Percentiles rank a stretch among this genome's conserved stretches.
Conservation (phyloP, 1,140 invertebrate species). For the Heterodera schachtii region DNA sequence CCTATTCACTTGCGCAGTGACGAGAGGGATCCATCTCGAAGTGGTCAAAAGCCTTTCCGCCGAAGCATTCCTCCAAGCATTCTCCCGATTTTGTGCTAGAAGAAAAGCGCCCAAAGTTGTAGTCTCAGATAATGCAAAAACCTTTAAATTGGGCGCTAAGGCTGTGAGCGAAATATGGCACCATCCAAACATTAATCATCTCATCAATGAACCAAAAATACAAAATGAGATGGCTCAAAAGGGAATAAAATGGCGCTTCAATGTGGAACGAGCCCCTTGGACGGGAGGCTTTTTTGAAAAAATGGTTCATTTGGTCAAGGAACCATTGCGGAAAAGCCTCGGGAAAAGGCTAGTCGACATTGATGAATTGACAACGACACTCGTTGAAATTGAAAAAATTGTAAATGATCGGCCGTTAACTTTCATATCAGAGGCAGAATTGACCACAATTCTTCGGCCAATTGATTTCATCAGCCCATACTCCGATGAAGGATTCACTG, state of each 20-base stretch:
- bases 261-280: conserved; percentile 65
- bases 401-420: conserved; percentile 49
- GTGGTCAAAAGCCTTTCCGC: conserved; percentile 59
- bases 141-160: conserved; percentile 63
- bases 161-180: conserved; percentile 34
- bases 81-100: conserved; percentile 63
- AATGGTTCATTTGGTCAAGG: conserved; percentile 51
- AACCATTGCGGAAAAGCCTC: conserved; percentile 60
- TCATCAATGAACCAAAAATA: background rate
- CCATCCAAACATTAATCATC: background rate
- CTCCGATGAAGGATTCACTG: background rate
- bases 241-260: conserved; percentile 63
- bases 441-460: conserved; percentile 4
- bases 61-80: conserved; percentile 54
- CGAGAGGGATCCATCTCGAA: conserved; percentile 68
- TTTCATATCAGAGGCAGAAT: conserved; percentile 8
- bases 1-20: conserved; percentile 66
- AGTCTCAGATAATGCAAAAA: conserved; percentile 66
- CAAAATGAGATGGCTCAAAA: conserved; percentile 49
- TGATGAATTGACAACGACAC: conserved; percentile 49
- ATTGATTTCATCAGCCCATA: conserved; percentile 23
- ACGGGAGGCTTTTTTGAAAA: conserved; percentile 67
- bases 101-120: conserved; percentile 55
- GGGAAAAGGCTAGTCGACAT: conserved; percentile 35
- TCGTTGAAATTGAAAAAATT: conserved; percentile 49